Evolutionary conservation across 1,140 invertebrate species (phyloP), one percentile per base, ranked within the genome.

Genomic region (Eurosta solidaginis): DNA sequence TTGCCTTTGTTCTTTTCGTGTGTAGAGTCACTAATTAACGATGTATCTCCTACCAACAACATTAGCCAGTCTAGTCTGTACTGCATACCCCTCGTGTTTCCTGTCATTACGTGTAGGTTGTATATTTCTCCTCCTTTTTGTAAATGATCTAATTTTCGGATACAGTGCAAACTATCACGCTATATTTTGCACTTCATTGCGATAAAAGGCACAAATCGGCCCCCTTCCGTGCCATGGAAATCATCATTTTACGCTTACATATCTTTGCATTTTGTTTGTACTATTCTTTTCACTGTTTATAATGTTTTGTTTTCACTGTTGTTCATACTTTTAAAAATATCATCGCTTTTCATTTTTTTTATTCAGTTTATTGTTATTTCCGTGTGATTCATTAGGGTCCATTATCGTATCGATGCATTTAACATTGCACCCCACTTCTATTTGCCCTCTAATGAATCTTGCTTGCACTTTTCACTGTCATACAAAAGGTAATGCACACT

Each of bases 261-360:
- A 29, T 68, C 29, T 40, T 10, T 33, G 12, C 36, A 9, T 68
- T 40, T 68, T n/a, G n/a, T 68, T 68, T 68, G 29, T 40, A 40
- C 40, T 68, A 40, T 68, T 68, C 33, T 68, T 68, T 68, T 68
- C 33, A 20, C 29, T 63, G 59, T 42, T 22, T 68, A 17, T 29
- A 42, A n/a, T n/a, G n/a, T n/a, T n/a, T n/a, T n/a, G n/a, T n/a
- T n/a, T n/a, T n/a, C n/a, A n/a, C n/a, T 27, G 36, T 40, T 68
- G 59, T 68, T 68, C 59, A 68, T 68, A 40, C 59, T 68, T n/a
- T 17, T 33, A 20, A 68, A 63, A 68, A 68, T 68, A 40, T 68
- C 59, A 68, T 40, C 59, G 59, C 59, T 33, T 68, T 33, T 68
- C 59, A 20, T 42, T 36, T 40, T 36, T 9, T 68, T 2, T 17